Evolutionary conservation across 2,113 vertebrate genomes (phyloP).

Genomic region (Vanacampus margaritifer): DNA sequence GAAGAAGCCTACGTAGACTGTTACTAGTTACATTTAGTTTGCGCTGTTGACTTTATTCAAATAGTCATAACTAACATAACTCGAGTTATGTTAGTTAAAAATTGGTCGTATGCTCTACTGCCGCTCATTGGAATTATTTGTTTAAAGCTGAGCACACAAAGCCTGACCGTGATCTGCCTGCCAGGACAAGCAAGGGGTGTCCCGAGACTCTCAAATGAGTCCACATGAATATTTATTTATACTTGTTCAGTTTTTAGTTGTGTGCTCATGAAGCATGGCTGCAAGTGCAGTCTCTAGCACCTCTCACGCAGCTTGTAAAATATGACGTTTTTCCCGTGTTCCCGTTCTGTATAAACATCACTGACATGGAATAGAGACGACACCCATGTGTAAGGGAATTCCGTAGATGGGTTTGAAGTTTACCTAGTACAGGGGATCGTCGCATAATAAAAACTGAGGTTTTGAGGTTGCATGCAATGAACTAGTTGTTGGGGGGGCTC

Average conservation of each 20-base stretch:
- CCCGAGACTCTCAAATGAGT: constrained; percentile 67
- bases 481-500: no score
- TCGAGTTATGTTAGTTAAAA: constrained; percentile 33
- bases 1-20: constrained; percentile 17
- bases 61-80: background rate
- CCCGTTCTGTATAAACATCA: background rate
- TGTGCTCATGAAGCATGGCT: constrained; percentile 57
- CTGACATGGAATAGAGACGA: background rate
- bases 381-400: no score
- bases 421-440: no score
- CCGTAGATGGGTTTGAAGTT: no score
- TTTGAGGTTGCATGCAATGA: no score
- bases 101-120: constrained; percentile 65
- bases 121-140: constrained; percentile 71
- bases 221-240: constrained; percentile 72
- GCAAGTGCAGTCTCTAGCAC: constrained; percentile 24
- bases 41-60: constrained; percentile 34
- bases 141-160: constrained; percentile 63
- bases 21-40: constrained; percentile 37
- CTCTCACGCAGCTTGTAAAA: constrained; percentile 1
- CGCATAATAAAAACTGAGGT: no score
- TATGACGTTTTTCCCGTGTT: background rate
- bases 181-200: constrained; percentile 74
- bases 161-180: constrained; percentile 62
- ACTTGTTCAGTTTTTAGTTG: constrained; percentile 62